Evolutionary conservation across 2,888 invertebrate species (phyloP).

Genomic region (Byasa hedistus): DNA sequence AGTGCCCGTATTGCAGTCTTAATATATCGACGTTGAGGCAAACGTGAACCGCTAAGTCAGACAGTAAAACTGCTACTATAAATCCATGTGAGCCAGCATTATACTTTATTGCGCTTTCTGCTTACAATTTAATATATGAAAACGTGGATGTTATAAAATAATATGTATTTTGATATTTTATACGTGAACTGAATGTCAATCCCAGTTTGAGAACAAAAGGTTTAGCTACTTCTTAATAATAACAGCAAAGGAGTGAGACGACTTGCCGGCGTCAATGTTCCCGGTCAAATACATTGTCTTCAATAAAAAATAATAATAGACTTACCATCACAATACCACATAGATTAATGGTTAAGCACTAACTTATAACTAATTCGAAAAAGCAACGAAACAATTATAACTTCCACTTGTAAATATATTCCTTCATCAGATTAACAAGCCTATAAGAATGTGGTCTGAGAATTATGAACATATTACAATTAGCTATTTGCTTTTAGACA

Average conservation of each 20-base stretch:
- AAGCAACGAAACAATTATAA: too few species aligned
- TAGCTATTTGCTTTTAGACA: background rate
- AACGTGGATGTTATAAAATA: background rate
- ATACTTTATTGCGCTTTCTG: constrained; percentile 16
- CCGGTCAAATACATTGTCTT: too few species aligned
- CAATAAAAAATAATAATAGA: too few species aligned
- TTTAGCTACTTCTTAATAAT: too few species aligned
- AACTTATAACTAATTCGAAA: too few species aligned
- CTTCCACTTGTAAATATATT: too few species aligned
- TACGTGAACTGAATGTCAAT: background rate
- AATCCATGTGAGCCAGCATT: constrained; percentile 10
- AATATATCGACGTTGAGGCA: constrained; percentile 25
- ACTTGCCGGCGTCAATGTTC: too few species aligned
- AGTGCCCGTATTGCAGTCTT: constrained; percentile 25
- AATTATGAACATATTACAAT: background rate
- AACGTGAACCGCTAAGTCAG: constrained; percentile 26
- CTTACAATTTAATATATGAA: constrained; percentile 8
- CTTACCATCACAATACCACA: too few species aligned
- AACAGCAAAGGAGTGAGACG: too few species aligned
- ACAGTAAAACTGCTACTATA: constrained; percentile 26
- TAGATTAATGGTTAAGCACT: too few species aligned
- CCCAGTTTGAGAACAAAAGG: too few species aligned
- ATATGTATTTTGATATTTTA: background rate
- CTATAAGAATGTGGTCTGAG: background rate
- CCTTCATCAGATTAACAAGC: background rate